A percentile compares a stretch with the other conserved stretches of the same genome.
phyloP scores from a whole-genome alignment of 2,113 vertebrate genomes.

The Bettongia penicillata region DNA sequence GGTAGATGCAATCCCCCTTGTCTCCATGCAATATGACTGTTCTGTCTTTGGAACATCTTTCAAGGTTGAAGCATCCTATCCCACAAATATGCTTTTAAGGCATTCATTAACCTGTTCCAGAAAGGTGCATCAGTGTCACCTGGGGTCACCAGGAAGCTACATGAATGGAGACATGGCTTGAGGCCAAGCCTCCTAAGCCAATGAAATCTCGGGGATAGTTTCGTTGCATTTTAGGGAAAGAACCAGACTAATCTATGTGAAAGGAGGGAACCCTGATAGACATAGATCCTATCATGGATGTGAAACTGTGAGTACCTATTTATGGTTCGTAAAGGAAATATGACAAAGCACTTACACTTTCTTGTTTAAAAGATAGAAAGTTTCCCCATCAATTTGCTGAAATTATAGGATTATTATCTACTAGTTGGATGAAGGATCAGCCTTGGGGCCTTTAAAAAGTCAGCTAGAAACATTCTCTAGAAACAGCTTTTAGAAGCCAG shows the following conservation, averaged over 20 bases:
- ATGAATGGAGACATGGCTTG: not conserved
- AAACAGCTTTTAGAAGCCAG: not conserved
- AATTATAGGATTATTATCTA: not conserved
- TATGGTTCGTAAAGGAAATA: not conserved
- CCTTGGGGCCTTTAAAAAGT: not conserved
- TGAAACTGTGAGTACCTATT: not conserved
- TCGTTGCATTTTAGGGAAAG: not conserved
- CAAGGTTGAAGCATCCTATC: not conserved
- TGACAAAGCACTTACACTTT: not conserved
- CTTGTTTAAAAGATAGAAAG: not conserved
- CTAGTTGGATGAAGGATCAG: not conserved
- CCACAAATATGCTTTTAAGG: not conserved
- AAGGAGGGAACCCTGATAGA: not conserved
- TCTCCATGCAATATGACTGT: not conserved
- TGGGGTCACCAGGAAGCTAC: not conserved
- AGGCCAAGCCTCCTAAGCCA: no score
- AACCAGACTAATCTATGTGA: not conserved
- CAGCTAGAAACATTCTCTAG: not conserved
- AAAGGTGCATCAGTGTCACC: not conserved
- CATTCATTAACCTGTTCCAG: not conserved
- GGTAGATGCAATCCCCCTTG: not conserved
- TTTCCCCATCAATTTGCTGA: not conserved
- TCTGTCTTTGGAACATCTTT: not conserved
- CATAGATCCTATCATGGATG: not conserved
- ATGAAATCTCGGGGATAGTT: not conserved